Evolutionary conservation across 2,888 invertebrate species (phyloP).

Genomic region (Spatulosminthurus flaviceps): DNA sequence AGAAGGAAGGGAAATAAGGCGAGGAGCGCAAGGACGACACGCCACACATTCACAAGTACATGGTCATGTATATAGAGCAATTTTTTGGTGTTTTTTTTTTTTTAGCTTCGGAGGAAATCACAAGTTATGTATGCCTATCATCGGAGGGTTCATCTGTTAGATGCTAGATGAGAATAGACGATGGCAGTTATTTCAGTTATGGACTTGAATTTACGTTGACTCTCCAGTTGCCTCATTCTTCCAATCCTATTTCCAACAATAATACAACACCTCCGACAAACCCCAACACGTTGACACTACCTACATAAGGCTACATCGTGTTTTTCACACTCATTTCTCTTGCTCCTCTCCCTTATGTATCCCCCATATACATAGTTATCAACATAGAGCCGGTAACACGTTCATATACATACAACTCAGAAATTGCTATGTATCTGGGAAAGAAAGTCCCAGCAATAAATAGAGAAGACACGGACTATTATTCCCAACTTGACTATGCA

Average conservation of each 20-base stretch:
- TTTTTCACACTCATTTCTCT: background rate
- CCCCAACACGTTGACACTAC: constrained; percentile 7
- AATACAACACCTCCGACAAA: constrained; percentile 39
- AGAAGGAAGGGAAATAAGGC: constrained; percentile 18
- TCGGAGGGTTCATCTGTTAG: constrained; percentile 58
- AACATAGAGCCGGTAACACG: too few relatives aligned
- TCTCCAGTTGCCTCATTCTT: constrained; percentile 48
- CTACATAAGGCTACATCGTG: background rate
- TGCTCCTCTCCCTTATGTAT: constrained; percentile 7
- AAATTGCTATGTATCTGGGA: too few relatives aligned
- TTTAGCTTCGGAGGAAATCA: constrained; percentile 57
- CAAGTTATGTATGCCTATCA: constrained; percentile 64
- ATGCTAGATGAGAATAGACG: constrained; percentile 63
- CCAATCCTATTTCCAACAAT: constrained; percentile 58
- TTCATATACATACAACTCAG: too few relatives aligned
- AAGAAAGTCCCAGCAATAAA: too few relatives aligned
- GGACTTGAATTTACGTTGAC: constrained; percentile 58
- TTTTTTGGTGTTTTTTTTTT: constrained; percentile 46
- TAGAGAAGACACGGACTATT: too few relatives aligned
- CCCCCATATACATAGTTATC: background rate
- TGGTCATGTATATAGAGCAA: constrained; percentile 43
- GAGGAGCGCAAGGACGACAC: constrained; percentile 25
- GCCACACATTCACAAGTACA: constrained; percentile 35
- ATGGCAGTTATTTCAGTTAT: constrained; percentile 61
- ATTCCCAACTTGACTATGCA: too few relatives aligned